Conservation (phyloP, 2,888 invertebrate species). For the Scaptomyza flava region DNA sequence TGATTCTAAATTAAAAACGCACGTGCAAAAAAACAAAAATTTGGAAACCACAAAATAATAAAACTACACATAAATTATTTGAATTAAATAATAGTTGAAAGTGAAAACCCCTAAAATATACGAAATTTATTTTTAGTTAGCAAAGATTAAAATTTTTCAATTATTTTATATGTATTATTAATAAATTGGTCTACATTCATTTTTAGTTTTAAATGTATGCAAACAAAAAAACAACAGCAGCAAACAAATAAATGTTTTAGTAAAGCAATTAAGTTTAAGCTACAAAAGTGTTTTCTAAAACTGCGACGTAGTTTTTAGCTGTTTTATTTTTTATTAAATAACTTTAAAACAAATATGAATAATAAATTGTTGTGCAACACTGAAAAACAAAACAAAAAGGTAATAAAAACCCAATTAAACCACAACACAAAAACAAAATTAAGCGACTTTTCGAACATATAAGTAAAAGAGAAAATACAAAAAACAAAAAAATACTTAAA, state of each 20-base stretch:
- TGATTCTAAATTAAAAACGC: constrained; percentile 71
- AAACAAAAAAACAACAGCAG: constrained; percentile 17
- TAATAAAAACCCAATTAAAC: neutral
- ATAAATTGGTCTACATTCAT: constrained; percentile 29
- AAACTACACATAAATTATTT: constrained; percentile 48
- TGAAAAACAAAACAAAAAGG: constrained; percentile 16
- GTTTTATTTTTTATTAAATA: constrained; percentile 62
- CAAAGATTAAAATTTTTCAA: constrained; percentile 53
- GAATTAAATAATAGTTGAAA: constrained; percentile 39
- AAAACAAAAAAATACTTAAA: constrained; percentile 21
- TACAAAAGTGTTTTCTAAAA: constrained; percentile 27
- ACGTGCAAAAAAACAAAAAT: constrained; percentile 1
- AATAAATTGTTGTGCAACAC: constrained; percentile 65
- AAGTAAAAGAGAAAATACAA: constrained; percentile 15
- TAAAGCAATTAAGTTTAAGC: constrained; percentile 22
- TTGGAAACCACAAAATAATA: constrained; percentile 22
- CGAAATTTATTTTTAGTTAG: constrained; percentile 71
- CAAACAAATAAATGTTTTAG: constrained; percentile 10
- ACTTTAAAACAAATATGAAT: constrained; percentile 46
- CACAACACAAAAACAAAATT: constrained; percentile 29
- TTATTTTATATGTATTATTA: constrained; percentile 15
- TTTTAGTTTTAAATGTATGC: constrained; percentile 20
- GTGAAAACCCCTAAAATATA: constrained; percentile 36
- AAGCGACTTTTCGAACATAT: constrained; percentile 26
- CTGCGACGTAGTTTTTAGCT: constrained; percentile 63